Base-by-base conservation (phyloP, 2,888 invertebrate genomes). In the Tetropium fuscum region DNA sequence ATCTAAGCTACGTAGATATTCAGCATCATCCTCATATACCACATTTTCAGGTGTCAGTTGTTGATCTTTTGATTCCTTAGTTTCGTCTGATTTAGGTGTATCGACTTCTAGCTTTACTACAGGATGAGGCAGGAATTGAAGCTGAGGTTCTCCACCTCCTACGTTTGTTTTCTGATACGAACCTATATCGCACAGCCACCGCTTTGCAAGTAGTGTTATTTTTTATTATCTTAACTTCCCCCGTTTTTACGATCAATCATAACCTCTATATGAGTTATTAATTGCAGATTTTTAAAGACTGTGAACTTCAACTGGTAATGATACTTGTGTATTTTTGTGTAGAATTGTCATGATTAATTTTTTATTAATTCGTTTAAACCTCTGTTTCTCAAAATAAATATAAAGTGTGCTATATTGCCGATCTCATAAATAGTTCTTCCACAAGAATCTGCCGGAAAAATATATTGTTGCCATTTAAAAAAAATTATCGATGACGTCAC, bases 1-100 rank as follows among this genome's bases (percentile, higher is more conserved):
- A 83, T 98, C 95, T 66, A 98, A 84, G 60, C 93, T 93, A 67
- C 93, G 86, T 63, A 98, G 84, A 80, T 94, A 95, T 56, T 89
- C 88, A 5, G 94, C 87, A 81, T 95, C 92, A 70, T 91, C 92
- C 63, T 91, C 87, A 69, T 87, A 85, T 53, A 84, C 82, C 66
- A 85, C 83, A 63, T 66, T 68, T 56, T 76, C 76, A 11, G 74
- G 72, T 55, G 68, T 69, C 18, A 73, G 40, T 47, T 81, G 79
- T 63, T 81, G 74, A 20, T 66, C 60, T 51, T 78, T 74, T n/a
- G n/a, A n/a, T 53, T 82, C 80, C 7, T 65, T 64, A 56, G 74
- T 71, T 56, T 69, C n/a, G 5, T 51, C 40, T 7, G 22, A 16
- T 18, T 51, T 64, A 10, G 70, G 64, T 27, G 58, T 43, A 13